phyloP scores from a whole-genome alignment of 1,140 invertebrate species.

The Chlorops oryzae region DNA sequence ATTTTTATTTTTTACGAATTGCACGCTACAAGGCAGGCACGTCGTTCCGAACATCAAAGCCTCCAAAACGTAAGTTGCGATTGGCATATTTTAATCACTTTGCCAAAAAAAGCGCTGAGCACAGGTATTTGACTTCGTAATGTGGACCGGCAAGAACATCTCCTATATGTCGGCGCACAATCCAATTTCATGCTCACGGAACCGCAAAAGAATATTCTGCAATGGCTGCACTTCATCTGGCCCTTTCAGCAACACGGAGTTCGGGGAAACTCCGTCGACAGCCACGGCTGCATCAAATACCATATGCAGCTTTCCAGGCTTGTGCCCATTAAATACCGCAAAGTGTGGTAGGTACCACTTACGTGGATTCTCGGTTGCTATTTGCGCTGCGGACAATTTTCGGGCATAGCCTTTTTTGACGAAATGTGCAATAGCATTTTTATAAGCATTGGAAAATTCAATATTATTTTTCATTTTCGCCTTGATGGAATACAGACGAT shows the following conservation, averaged over 20 bases:
- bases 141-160: slow-evolving; percentile 26
- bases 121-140: slow-evolving; percentile 20
- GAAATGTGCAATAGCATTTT: not conserved
- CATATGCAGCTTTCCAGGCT: too few species aligned
- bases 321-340: not conserved
- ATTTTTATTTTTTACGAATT: slow-evolving; percentile 39
- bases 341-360: not conserved
- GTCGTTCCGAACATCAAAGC: slow-evolving; percentile 33
- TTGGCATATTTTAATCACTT: slow-evolving; percentile 5
- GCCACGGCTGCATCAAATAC: too few species aligned
- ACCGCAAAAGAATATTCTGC: slow-evolving; percentile 32
- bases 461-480: slow-evolving; percentile 1
- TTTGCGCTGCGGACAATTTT: not conserved
- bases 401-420: not conserved
- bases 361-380: not conserved
- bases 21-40: slow-evolving; percentile 32
- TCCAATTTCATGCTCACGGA: slow-evolving; percentile 24
- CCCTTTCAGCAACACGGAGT: slow-evolving; percentile 18
- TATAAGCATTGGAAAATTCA: not conserved
- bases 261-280: too few species aligned
- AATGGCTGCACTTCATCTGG: slow-evolving; percentile 28
- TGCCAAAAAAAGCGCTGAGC: slow-evolving; percentile 36
- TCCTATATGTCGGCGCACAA: slow-evolving; percentile 28
- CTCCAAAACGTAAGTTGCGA: slow-evolving; percentile 15
- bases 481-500: slow-evolving; percentile 2